Percentiles rank a stretch among this genome's conserved stretches.
These are phyloP conservation scores for Pelobates fuscus DNA, from an alignment of 2,113 vertebrate species.

Conservation along the genomic window DNA sequence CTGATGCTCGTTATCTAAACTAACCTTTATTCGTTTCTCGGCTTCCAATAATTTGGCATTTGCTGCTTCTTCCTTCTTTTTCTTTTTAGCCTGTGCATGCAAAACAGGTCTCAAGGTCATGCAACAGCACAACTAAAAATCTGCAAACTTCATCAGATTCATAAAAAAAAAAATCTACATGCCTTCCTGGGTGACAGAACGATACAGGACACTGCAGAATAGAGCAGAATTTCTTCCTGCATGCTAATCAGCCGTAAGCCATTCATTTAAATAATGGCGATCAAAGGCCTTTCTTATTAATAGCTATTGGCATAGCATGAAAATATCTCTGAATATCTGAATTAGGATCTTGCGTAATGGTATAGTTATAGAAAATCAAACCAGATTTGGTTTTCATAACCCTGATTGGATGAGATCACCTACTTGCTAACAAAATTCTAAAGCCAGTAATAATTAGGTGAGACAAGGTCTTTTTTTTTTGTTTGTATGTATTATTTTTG, in stretches of 20 bases:
- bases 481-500: no score
- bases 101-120: conserved; percentile 79
- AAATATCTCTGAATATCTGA: background rate
- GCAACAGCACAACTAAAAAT: conserved; percentile 66
- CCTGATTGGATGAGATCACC: no score
- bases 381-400: no score
- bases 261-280: conserved; percentile 28
- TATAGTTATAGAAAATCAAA: no score
- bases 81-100: conserved; percentile 90
- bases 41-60: conserved; percentile 95
- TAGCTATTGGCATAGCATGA: background rate
- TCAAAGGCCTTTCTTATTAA: conserved; percentile 27
- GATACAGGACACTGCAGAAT: conserved; percentile 49
- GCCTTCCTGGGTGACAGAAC: conserved; percentile 59
- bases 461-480: no score
- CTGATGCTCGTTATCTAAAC: conserved; percentile 66
- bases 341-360: background rate
- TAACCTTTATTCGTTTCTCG: conserved; percentile 93
- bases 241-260: conserved; percentile 26
- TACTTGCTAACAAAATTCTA: no score
- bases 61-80: conserved; percentile 92
- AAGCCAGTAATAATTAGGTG: no score
- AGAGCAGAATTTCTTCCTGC: conserved; percentile 46
- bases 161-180: conserved; percentile 62
- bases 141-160: conserved; percentile 66